These are phyloP conservation scores for Condylostylus longicornis DNA, from an alignment of 1,140 invertebrate species.

Conservation along the genomic window DNA sequence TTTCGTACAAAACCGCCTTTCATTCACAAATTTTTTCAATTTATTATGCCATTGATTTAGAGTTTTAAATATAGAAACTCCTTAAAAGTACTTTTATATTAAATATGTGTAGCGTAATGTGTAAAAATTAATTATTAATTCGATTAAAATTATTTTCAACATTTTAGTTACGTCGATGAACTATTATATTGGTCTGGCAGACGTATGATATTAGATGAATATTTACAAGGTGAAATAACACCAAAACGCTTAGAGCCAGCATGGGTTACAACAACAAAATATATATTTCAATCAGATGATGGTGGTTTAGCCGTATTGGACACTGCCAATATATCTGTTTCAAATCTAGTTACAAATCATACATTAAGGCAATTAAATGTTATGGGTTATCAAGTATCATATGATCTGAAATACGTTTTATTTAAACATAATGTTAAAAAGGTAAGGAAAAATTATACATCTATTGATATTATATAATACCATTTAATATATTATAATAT, in stretches of 20 bases:
- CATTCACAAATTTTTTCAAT: not conserved
- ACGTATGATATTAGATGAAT: constrained; percentile 65
- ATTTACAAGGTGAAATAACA: constrained; percentile 56
- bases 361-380: constrained; percentile 72
- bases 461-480: no score
- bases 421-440: constrained; percentile 75
- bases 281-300: constrained; percentile 70
- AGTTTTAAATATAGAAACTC: no score
- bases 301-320: constrained; percentile 59
- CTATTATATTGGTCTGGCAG: constrained; percentile 69
- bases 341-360: constrained; percentile 66
- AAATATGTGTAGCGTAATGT: not conserved
- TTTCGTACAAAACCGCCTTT: not conserved
- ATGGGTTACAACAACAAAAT: constrained; percentile 62
- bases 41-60: not conserved
- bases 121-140: no score
- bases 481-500: no score
- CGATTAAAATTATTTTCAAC: not conserved
- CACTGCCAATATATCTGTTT: constrained; percentile 56
- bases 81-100: not conserved
- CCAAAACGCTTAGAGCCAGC: constrained; percentile 55
- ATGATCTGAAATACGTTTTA: constrained; percentile 63
- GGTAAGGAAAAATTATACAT: no score
- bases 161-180: constrained; percentile 61
- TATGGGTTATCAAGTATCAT: constrained; percentile 63